Conservation (phyloP, 1,140 invertebrate genomes). For the Drosophila gunungcola region DNA sequence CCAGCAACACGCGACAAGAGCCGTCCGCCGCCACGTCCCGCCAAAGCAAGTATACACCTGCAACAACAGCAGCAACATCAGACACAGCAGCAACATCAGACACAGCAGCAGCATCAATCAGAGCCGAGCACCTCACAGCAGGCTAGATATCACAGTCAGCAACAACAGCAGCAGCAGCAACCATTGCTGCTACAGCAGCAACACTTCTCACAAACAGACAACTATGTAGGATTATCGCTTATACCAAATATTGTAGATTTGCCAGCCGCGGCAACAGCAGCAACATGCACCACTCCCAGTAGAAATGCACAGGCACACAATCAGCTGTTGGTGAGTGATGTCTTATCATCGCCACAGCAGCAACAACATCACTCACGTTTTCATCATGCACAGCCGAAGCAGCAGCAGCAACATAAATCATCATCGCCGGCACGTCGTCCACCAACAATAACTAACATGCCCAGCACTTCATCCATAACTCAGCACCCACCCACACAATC, state of each 20-base stretch:
- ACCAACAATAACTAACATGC: conserved; percentile 44
- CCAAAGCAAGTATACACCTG: conserved; percentile 81
- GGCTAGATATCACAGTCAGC: conserved; percentile 70
- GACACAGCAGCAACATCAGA: conserved; percentile 4
- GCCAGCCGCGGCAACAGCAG: conserved; percentile 32
- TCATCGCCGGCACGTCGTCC: conserved; percentile 50
- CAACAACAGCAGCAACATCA: conserved; percentile 47
- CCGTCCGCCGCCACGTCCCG: conserved; percentile 72
- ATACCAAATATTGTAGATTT: conserved; percentile 79
- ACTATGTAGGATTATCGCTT: conserved; percentile 80
- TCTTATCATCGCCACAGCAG: conserved; percentile 51
- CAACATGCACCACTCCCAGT: conserved; percentile 47
- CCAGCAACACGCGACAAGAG: conserved; percentile 69
- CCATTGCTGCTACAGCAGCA: conserved; percentile 63
- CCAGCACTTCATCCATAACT: conserved; percentile 50
- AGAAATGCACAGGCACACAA: conserved; percentile 61
- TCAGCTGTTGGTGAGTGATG: conserved; percentile 75
- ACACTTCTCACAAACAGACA: conserved; percentile 81
- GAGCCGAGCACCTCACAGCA: conserved; percentile 75
- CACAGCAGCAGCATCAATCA: conserved; percentile 40
- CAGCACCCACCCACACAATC: conserved; percentile 56
- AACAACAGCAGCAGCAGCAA: conserved; percentile 65
- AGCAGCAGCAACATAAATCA: conserved; percentile 39
- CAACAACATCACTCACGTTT: conserved; percentile 59
- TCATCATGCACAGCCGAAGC: conserved; percentile 56